Base-by-base conservation (phyloP, 2,797 vertebrate species). In the Helarctos malayanus region DNA sequence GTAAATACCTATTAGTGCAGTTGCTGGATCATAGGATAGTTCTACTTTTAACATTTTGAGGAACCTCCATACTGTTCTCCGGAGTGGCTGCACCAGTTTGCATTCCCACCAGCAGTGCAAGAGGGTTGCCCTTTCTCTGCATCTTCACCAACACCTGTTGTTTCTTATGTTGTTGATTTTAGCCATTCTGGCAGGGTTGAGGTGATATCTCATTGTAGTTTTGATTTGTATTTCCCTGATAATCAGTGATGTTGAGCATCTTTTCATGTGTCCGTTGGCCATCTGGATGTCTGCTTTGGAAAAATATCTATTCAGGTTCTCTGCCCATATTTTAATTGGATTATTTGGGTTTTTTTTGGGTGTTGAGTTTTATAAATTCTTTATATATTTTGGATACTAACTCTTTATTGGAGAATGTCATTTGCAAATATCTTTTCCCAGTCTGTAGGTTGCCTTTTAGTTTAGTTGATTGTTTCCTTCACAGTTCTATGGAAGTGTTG, bases 121-220 rank as follows among this genome's bases (percentile, higher is more conserved):
- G 8, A 32, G 71, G 7, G 27, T 1, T 32, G 15, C 27, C 73
- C 15, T 75, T 32, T 47, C 27, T 75, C 45, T 0, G 0, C 4
- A 18, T 32, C 15, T 2, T 49, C 71, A 32, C 73, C 8, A 27
- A 76, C 27, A 49, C 29, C 45, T 49, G 73, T 32, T 49, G 45
- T 47, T 73, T 47, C 41, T 29, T 5, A 19, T 38, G 41, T 29
- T 75, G 41, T 47, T 76, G 45, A 32, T 49, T 76, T 49, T 32
- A 49, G 45, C 8, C 73, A 76, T 32, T 49, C 27, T 32, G 73
- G 32, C 73, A 49, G 45, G 15, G 32, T 45, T 32, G 73, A 32
- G 73, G 45, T 32, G 45, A 18, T 76, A 18, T 49, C 27, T 32
- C 45, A 32, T 49, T 10, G 8, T 76, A 18, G 45, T 29, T 32